These are phyloP conservation scores for Eremobia ochroleuca DNA, from an alignment of 2,888 invertebrate genomes.

Conservation along the genomic window DNA sequence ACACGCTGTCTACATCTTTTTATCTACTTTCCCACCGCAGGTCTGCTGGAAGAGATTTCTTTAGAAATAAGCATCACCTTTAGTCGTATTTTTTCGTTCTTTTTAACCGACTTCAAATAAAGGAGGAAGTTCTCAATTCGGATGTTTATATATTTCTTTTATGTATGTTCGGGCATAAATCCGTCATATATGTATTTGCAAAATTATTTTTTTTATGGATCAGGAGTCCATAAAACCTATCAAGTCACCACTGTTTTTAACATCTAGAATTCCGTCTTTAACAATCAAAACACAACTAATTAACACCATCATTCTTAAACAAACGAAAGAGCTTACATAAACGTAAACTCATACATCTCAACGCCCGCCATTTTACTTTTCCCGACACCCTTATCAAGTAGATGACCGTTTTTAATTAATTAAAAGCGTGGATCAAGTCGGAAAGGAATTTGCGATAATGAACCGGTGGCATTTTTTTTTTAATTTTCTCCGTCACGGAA, in stretches of 20 bases:
- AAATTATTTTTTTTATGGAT: too few relatives aligned
- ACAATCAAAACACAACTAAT: constrained; percentile 28
- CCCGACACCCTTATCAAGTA: constrained; percentile 53
- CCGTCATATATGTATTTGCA: too few relatives aligned
- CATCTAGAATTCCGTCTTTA: neutral
- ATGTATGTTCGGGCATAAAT: too few relatives aligned
- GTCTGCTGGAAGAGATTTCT: too few relatives aligned
- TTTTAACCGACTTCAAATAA: too few relatives aligned
- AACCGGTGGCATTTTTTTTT: constrained; percentile 71
- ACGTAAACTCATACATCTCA: constrained; percentile 42
- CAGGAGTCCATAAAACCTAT: neutral
- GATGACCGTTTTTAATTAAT: constrained; percentile 75
- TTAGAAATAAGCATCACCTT: too few relatives aligned
- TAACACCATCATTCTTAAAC: constrained; percentile 22
- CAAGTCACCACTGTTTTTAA: neutral
- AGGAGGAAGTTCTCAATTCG: too few relatives aligned
- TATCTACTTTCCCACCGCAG: too few relatives aligned
- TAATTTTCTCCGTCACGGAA: constrained; percentile 63
- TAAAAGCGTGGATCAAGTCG: constrained; percentile 74
- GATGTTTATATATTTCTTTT: too few relatives aligned
- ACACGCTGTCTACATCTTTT: too few relatives aligned
- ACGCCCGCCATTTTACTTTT: constrained; percentile 54
- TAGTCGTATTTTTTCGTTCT: too few relatives aligned
- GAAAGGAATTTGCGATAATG: constrained; percentile 75
- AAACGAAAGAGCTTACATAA: constrained; percentile 18